Percentiles rank a stretch among this genome's conserved stretches.
phyloP scores from a whole-genome alignment of 2,888 invertebrate species.

The Pachymerium ferrugineum region DNA sequence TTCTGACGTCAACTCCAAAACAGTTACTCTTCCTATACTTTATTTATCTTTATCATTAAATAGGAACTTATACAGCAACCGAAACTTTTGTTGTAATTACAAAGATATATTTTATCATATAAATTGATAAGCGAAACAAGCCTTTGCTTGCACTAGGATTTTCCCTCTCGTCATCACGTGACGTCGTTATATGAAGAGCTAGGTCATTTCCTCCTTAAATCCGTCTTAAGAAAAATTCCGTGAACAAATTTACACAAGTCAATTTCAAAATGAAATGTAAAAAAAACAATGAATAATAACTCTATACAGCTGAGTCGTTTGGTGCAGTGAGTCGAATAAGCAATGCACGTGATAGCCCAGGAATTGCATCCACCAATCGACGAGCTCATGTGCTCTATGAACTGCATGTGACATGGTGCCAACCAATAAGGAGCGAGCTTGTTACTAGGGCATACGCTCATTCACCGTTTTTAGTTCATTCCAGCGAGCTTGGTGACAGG shows the following conservation, averaged over 20 bases:
- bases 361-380: slow-evolving; percentile 37
- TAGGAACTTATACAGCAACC: too few species aligned
- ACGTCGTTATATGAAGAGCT: not conserved
- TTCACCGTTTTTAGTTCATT: slow-evolving; percentile 45
- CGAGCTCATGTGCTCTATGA: slow-evolving; percentile 31
- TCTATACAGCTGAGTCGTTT: not conserved
- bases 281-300: not conserved
- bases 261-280: not conserved
- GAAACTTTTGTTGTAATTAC: too few species aligned
- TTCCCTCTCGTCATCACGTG: not conserved
- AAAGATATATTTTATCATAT: too few species aligned
- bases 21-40: too few species aligned
- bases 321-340: slow-evolving; percentile 32
- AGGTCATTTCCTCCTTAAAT: not conserved
- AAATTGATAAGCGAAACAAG: too few species aligned
- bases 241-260: too few species aligned
- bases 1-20: too few species aligned
- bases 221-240: too few species aligned
- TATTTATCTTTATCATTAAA: too few species aligned
- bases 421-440: slow-evolving; percentile 37
- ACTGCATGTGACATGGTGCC: slow-evolving; percentile 36
- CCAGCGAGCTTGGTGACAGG: slow-evolving; percentile 13
- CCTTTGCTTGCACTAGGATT: not conserved
- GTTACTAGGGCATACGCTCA: slow-evolving; percentile 41
- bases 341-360: slow-evolving; percentile 30